A percentile compares a stretch with the other conserved stretches of the same genome.
These are phyloP conservation scores for Neodiprion pinetum DNA, from an alignment of 1,140 invertebrate genomes.

Conservation along the genomic window DNA sequence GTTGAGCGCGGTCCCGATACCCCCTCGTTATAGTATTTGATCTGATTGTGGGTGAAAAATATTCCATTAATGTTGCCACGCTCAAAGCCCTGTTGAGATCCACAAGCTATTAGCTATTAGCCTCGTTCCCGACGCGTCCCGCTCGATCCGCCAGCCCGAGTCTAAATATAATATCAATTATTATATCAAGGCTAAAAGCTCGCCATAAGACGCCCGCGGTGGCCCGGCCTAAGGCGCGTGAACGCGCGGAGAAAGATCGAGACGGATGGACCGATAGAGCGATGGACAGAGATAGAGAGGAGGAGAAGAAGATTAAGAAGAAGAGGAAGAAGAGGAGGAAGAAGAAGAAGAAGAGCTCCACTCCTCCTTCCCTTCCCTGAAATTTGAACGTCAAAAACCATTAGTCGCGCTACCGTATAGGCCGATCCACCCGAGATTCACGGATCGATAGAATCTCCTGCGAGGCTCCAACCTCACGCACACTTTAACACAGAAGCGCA, in stretches of 20 bases:
- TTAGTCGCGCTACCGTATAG: slow-evolving; percentile 5
- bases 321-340: not conserved
- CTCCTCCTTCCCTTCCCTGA: not conserved
- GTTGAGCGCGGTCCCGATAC: too few species aligned
- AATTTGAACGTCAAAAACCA: slow-evolving; percentile 7
- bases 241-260: too few species aligned
- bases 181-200: not conserved
- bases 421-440: not conserved
- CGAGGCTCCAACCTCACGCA: not conserved
- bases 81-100: not conserved
- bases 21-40: too few species aligned
- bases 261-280: too few species aligned
- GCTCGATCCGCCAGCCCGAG: not conserved
- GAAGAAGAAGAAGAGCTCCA: not conserved
- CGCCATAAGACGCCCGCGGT: not conserved
- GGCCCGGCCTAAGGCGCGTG: too few species aligned
- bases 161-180: slow-evolving; percentile 8
- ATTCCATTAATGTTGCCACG: not conserved
- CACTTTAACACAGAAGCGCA: slow-evolving; percentile 34
- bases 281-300: too few species aligned
- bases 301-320: not conserved
- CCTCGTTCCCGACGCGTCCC: not conserved
- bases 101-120: not conserved
- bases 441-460: not conserved
- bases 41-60: not conserved